Conservation (phyloP, 2,113 vertebrate genomes). For the Tyrannus savana region DNA sequence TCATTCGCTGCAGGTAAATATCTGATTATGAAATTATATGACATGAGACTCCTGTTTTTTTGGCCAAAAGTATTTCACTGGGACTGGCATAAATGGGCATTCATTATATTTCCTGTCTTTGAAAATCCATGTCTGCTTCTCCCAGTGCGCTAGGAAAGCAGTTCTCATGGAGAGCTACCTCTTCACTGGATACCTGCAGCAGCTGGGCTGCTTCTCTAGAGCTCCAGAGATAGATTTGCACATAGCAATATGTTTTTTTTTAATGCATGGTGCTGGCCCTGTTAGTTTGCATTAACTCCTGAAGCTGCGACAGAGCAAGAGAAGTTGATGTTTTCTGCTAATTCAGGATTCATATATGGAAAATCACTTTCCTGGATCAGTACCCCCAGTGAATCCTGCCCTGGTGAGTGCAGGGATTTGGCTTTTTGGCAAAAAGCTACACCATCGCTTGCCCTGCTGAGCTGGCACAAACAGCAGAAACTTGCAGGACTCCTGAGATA, state of each 20-base stretch:
- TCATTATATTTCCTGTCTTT: not conserved
- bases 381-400: fast-evolving
- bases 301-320: not conserved
- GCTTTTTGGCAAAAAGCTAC: not conserved
- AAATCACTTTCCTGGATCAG: not conserved
- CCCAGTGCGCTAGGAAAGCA: fast-evolving
- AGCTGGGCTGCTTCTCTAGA: not conserved
- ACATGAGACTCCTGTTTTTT: not conserved
- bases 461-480: not conserved
- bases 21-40: not conserved
- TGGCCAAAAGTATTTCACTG: not conserved
- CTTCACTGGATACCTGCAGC: not conserved
- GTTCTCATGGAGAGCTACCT: not conserved
- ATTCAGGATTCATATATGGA: not conserved
- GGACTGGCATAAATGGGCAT: not conserved
- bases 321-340: not conserved
- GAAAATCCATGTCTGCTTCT: not conserved
- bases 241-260: not conserved
- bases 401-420: not conserved
- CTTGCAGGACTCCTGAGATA: not conserved
- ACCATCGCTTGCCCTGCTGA: not conserved
- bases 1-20: not conserved
- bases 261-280: not conserved
- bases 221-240: not conserved
- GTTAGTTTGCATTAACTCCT: not conserved